A percentile compares a stretch with the other conserved stretches of the same genome.
Conservation (phyloP, 2,113 vertebrate species). For the Thamnaconus septentrionalis region DNA sequence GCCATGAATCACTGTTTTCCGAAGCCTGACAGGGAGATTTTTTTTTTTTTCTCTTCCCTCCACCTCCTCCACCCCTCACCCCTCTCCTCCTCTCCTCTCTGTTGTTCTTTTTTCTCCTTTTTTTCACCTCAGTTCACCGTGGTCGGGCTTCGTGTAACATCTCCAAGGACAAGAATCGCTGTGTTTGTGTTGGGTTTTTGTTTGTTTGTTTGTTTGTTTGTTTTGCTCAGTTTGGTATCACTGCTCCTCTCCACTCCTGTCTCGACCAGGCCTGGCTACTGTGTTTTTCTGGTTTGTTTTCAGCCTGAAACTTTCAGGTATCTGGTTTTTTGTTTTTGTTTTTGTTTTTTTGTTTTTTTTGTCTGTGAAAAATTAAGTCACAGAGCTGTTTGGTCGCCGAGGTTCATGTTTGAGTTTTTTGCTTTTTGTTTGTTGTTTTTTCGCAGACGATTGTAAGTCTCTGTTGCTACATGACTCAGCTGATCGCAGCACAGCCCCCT, state of each 20-base stretch:
- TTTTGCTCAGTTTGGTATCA: slow-evolving; percentile 28
- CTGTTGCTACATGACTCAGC: slow-evolving; percentile 50
- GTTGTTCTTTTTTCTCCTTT: slow-evolving; percentile 19
- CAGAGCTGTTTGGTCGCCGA: neutral
- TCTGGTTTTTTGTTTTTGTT: neutral
- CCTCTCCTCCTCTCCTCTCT: slow-evolving; percentile 43
- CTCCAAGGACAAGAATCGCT: slow-evolving; percentile 22
- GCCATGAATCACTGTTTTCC: slow-evolving; percentile 92
- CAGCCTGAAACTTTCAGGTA: neutral
- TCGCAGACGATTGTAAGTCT: slow-evolving; percentile 10
- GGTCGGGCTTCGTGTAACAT: slow-evolving; percentile 43
- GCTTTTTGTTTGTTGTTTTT: too few relatives aligned
- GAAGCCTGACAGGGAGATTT: slow-evolving; percentile 82
- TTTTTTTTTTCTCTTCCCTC: slow-evolving; percentile 53
- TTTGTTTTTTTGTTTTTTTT: too few relatives aligned
- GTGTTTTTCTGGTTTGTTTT: slow-evolving; percentile 6
- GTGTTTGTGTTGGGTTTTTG: slow-evolving; percentile 51
- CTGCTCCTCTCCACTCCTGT: neutral
- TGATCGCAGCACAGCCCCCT: slow-evolving; percentile 28
- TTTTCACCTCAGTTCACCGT: slow-evolving; percentile 14
- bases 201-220: slow-evolving; percentile 5
- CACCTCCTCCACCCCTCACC: slow-evolving; percentile 1
- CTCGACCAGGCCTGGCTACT: slow-evolving; percentile 13
- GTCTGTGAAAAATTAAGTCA: slow-evolving; percentile 2
- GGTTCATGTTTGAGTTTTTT: too few relatives aligned